phyloP scores from a whole-genome alignment of 2,797 vertebrate genomes.

The Danio choprae region DNA sequence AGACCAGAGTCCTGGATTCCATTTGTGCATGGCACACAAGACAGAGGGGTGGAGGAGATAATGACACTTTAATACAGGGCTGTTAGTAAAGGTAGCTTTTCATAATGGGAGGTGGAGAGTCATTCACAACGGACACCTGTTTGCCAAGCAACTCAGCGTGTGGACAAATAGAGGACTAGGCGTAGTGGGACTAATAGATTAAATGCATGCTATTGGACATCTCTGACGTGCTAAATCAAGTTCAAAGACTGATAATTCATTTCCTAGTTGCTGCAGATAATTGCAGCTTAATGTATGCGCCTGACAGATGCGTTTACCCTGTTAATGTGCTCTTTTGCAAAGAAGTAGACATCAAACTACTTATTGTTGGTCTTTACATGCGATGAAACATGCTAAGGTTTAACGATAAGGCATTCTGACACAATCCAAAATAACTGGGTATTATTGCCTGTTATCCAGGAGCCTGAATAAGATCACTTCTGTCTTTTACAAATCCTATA shows the following conservation, averaged over 20 bases:
- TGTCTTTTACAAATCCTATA: constrained; percentile 80
- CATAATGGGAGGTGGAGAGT: constrained; percentile 75
- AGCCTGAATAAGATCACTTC: constrained; percentile 77
- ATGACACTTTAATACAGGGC: constrained; percentile 80
- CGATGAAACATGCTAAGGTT: neutral
- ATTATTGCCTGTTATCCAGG: constrained; percentile 66
- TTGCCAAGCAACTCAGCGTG: constrained; percentile 74
- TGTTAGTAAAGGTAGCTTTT: constrained; percentile 77
- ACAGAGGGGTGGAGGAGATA: constrained; percentile 73
- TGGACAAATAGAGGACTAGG: constrained; percentile 76
- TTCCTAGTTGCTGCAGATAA: constrained; percentile 6
- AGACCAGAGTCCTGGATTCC: constrained; percentile 73
- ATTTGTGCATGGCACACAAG: constrained; percentile 75
- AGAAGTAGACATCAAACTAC: neutral
- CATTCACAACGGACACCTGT: constrained; percentile 75
- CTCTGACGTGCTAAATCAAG: constrained; percentile 63
- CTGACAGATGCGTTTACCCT: neutral
- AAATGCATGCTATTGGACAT: constrained; percentile 69
- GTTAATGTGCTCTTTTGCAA: neutral
- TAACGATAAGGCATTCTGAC: constrained; percentile 63
- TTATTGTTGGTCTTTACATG: constrained; percentile 25
- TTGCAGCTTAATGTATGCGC: constrained; percentile 24
- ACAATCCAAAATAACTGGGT: constrained; percentile 66
- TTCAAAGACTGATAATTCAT: constrained; percentile 32
- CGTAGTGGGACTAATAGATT: constrained; percentile 76